Conservation (phyloP, 2,797 vertebrate species). For the Phrynocephalus vlangalii region DNA sequence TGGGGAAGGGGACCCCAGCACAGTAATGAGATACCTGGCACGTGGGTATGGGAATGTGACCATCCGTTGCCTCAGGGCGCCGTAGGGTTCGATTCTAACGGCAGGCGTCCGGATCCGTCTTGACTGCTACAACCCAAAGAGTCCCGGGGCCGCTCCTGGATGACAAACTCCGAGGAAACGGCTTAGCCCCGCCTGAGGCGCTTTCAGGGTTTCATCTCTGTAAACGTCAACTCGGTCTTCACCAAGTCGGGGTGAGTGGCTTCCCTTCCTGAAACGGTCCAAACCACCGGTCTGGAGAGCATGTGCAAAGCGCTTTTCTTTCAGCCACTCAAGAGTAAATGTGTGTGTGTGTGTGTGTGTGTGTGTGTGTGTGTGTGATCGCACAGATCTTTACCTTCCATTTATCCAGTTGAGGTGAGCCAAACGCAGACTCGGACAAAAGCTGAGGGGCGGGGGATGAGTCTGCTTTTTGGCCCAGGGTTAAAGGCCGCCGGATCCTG, state of each 20-base stretch:
- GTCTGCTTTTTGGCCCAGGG: too few species aligned
- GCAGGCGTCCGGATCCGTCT: not conserved
- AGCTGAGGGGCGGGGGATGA: too few species aligned
- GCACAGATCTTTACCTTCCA: too few species aligned
- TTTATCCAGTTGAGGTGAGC: too few species aligned
- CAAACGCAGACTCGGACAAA: too few species aligned
- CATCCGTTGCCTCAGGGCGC: not conserved
- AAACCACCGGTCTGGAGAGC: not conserved
- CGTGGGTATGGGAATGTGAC: not conserved
- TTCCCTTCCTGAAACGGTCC: not conserved
- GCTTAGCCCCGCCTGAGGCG: too few species aligned
- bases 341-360: too few species aligned
- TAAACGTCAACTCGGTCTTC: not conserved
- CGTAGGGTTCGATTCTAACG: not conserved
- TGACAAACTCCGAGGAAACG: not conserved
- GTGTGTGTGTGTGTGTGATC: too few species aligned
- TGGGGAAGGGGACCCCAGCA: not conserved
- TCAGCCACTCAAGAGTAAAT: not conserved
- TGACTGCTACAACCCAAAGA: too few species aligned
- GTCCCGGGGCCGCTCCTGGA: too few species aligned
- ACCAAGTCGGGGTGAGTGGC: not conserved
- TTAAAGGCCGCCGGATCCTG: too few species aligned
- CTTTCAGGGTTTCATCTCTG: not conserved
- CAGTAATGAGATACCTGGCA: not conserved
- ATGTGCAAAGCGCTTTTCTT: not conserved